Percentiles rank a stretch among this genome's conserved stretches.
Conservation (phyloP, 2,113 vertebrate genomes). For the Embiotoca jacksoni region DNA sequence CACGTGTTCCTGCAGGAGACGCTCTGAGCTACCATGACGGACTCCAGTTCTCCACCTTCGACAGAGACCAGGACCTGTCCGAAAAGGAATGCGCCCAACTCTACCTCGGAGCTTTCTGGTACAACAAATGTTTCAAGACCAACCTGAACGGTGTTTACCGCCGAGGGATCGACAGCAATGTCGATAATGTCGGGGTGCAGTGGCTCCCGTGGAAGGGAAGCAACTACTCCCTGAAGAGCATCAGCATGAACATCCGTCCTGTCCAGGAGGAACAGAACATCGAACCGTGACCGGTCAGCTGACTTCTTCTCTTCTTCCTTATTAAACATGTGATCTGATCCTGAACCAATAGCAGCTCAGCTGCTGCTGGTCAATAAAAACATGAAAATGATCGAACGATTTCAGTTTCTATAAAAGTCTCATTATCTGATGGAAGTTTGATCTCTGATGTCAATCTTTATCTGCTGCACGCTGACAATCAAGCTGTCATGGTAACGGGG, state of each 20-base stretch:
- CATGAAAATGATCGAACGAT: no score
- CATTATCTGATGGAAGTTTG: no score
- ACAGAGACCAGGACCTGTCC: slow-evolving; percentile 15
- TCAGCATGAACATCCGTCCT: slow-evolving; percentile 57
- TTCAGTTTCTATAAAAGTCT: no score
- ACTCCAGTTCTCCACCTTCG: slow-evolving; percentile 27
- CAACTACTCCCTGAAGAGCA: slow-evolving; percentile 49
- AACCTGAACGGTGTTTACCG: slow-evolving; percentile 56
- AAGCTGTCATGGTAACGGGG: no score
- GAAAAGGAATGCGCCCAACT: accelerated
- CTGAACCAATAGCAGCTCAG: no score
- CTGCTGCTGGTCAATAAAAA: no score
- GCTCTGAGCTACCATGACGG: accelerated
- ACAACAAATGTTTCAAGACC: accelerated
- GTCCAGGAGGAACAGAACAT: neutral
- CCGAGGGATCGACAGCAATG: neutral
- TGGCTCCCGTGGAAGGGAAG: accelerated
- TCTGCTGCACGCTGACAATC: no score
- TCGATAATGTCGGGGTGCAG: accelerated
- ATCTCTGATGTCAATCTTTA: no score
- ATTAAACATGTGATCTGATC: no score
- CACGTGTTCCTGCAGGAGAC: slow-evolving; percentile 36
- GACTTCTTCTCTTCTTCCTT: no score
- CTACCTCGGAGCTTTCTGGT: slow-evolving; percentile 40
- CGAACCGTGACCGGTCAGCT: no score